Evolutionary conservation across 2,797 vertebrate species (phyloP).

Genomic region (Molossus alvarezi): DNA sequence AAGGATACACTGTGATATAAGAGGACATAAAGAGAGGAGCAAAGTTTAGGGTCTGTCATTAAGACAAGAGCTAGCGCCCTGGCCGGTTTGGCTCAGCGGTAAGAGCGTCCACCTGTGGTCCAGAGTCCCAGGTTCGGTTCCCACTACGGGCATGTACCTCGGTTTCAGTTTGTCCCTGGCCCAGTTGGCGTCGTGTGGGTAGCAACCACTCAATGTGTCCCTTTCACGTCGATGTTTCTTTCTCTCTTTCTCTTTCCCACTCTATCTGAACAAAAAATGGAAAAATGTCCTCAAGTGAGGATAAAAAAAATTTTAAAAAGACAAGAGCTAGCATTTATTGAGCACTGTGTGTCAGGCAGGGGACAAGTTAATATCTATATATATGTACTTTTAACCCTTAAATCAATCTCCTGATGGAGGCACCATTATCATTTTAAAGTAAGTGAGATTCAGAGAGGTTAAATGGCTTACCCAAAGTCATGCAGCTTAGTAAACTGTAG

Average conservation of each 20-base stretch:
- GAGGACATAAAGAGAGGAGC: background rate
- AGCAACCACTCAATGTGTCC: too few species aligned
- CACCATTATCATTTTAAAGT: slow-evolving; percentile 44
- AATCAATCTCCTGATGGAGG: background rate
- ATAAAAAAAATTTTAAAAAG: background rate
- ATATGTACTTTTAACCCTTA: background rate
- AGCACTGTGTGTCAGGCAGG: background rate
- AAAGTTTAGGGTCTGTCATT: slow-evolving; percentile 11
- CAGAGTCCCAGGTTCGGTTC: too few species aligned
- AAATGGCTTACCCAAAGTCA: background rate
- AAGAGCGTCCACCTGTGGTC: too few species aligned
- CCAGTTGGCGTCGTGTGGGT: too few species aligned
- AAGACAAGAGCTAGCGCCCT: slow-evolving; percentile 14
- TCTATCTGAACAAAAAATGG: too few species aligned
- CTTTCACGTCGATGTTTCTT: too few species aligned
- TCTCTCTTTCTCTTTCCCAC: too few species aligned
- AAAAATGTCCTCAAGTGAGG: too few species aligned
- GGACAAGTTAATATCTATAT: slow-evolving; percentile 33
- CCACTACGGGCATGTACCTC: too few species aligned
- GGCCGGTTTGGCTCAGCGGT: too few species aligned
- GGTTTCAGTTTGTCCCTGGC: too few species aligned
- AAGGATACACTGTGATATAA: background rate
- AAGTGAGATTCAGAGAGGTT: background rate
- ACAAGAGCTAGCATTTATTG: background rate
- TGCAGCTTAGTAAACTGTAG: background rate